Conservation (phyloP, 2,797 vertebrate genomes). For the Lophius americanus region DNA sequence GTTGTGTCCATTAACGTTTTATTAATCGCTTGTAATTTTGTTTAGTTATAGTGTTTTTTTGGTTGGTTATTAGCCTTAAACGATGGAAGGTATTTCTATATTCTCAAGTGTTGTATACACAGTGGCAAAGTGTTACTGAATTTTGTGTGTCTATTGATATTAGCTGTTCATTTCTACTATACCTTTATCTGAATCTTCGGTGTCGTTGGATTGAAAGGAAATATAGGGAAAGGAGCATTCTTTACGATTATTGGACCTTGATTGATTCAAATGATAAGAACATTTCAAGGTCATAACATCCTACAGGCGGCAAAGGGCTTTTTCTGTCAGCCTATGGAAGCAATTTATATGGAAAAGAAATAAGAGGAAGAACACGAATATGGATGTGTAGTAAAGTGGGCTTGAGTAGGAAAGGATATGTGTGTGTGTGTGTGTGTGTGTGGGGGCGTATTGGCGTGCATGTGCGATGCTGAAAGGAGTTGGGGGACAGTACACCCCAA, state of each 20-base stretch:
- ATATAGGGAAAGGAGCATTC: background rate
- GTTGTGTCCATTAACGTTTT: too few species aligned
- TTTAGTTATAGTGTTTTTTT: too few species aligned
- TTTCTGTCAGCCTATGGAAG: slow-evolving; percentile 6
- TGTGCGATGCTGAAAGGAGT: background rate
- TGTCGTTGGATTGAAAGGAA: too few species aligned
- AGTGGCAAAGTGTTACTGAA: background rate
- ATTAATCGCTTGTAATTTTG: too few species aligned
- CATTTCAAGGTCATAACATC: background rate
- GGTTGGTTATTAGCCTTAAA: too few species aligned
- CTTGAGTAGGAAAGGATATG: background rate
- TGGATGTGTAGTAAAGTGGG: background rate
- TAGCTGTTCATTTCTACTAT: background rate
- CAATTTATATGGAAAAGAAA: slow-evolving; percentile 4
- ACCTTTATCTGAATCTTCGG: background rate
- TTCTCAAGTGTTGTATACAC: too few species aligned
- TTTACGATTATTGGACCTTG: background rate
- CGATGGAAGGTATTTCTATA: too few species aligned
- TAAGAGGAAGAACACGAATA: background rate
- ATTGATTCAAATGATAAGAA: background rate
- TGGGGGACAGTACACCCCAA: slow-evolving; percentile 5
- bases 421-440: slow-evolving; percentile 13
- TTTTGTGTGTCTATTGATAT: background rate
- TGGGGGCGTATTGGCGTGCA: background rate
- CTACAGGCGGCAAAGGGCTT: background rate